A percentile compares a stretch with the other conserved stretches of the same genome.
These are phyloP conservation scores for Castor canadensis DNA, from an alignment of 2,113 vertebrate genomes.

Conservation along the genomic window DNA sequence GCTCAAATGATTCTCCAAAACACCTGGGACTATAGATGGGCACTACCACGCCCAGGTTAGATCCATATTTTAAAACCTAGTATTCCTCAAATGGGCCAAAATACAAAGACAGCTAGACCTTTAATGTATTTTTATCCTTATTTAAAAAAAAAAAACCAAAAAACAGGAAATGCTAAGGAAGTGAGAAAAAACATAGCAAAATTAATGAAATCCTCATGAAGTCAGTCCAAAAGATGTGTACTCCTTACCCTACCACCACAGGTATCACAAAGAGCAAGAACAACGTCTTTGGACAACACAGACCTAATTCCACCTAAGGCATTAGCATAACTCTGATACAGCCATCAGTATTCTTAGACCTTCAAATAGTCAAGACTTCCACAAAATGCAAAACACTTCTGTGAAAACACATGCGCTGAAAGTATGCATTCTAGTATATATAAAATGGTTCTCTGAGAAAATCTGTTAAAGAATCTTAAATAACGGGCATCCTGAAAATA, in stretches of 20 bases:
- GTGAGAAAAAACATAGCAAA: not conserved
- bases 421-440: not conserved
- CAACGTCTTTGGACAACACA: no score
- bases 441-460: not conserved
- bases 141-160: not conserved
- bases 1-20: not conserved
- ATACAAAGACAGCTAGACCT: not conserved
- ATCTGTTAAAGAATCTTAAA: not conserved
- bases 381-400: not conserved
- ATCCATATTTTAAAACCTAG: not conserved
- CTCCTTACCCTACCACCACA: accelerated
- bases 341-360: not conserved
- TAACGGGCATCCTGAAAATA: not conserved
- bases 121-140: not conserved
- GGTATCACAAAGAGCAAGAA: not conserved
- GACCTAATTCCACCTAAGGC: no score
- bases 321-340: accelerated
- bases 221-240: not conserved
- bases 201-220: not conserved
- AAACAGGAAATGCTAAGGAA: not conserved
- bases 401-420: not conserved
- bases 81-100: not conserved
- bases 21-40: not conserved
- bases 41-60: not conserved
- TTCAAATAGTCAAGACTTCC: not conserved